phyloP scores from a whole-genome alignment of 1,140 invertebrate genomes.

The Cydia strobilella region DNA sequence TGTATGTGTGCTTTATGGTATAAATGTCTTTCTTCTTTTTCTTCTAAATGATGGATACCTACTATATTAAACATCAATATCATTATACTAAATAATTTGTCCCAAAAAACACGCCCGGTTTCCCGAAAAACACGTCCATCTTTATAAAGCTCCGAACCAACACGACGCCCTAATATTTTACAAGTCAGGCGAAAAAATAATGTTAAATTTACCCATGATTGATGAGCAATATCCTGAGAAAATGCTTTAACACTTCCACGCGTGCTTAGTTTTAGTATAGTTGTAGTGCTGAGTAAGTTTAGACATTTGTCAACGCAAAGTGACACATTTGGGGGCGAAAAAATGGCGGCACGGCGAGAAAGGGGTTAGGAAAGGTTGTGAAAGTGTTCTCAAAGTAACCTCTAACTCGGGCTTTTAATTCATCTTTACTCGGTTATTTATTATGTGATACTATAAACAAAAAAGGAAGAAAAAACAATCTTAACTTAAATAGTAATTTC shows the following conservation, averaged over 20 bases:
- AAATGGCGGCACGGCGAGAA: neutral
- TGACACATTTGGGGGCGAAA: slow-evolving; percentile 8
- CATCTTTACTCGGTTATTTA: too few relatives aligned
- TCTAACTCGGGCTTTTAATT: too few relatives aligned
- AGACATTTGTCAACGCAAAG: slow-evolving; percentile 22
- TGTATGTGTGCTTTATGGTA: too few relatives aligned
- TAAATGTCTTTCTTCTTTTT: too few relatives aligned
- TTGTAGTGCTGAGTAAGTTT: slow-evolving; percentile 21
- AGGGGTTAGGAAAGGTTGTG: neutral
- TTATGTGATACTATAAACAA: too few relatives aligned
- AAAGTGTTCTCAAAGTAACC: too few relatives aligned
- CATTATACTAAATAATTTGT: neutral
- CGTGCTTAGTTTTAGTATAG: slow-evolving; percentile 26
- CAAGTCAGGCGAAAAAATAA: slow-evolving; percentile 10
- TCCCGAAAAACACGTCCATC: neutral
- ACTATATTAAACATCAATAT: too few relatives aligned
- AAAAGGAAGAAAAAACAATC: too few relatives aligned
- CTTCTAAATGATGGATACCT: too few relatives aligned
- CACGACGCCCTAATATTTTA: slow-evolving; percentile 8
- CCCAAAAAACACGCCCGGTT: neutral
- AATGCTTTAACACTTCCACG: slow-evolving; percentile 7
- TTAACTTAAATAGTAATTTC: too few relatives aligned
- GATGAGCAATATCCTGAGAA: slow-evolving; percentile 25
- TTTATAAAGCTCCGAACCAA: slow-evolving; percentile 2
- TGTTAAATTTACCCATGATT: slow-evolving; percentile 23